Evolutionary conservation across 2,888 invertebrate species (phyloP).

Genomic region (Apamea anceps): DNA sequence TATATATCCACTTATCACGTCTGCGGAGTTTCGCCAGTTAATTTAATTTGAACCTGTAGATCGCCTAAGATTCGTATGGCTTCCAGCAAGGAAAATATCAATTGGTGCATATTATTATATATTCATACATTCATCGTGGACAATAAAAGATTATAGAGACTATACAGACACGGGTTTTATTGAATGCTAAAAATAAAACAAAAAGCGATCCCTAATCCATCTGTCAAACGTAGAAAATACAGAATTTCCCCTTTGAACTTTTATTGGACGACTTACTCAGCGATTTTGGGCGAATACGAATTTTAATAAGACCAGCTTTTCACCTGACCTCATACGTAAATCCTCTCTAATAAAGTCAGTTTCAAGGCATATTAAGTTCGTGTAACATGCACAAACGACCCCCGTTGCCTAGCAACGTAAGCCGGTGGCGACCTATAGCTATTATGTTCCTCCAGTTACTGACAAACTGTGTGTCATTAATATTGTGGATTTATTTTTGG

Average conservation of each 20-base stretch:
- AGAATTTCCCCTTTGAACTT: background rate
- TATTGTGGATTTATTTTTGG: conserved; percentile 16
- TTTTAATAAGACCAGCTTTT: conserved; percentile 14
- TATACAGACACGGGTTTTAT: too few relatives aligned
- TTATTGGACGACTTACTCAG: background rate
- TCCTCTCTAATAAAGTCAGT: conserved; percentile 29
- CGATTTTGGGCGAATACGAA: conserved; percentile 16
- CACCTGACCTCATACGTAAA: conserved; percentile 18
- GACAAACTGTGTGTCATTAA: conserved; percentile 13
- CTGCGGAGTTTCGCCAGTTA: too few relatives aligned
- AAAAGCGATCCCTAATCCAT: background rate
- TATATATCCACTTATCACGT: too few relatives aligned
- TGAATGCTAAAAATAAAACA: background rate
- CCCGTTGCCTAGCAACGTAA: conserved; percentile 53
- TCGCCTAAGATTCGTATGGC: background rate
- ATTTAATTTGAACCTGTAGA: background rate
- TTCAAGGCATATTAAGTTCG: conserved; percentile 24
- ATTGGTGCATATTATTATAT: background rate
- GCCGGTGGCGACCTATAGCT: conserved; percentile 37
- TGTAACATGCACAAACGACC: conserved; percentile 45
- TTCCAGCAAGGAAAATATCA: background rate
- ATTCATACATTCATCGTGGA: background rate
- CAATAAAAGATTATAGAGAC: background rate
- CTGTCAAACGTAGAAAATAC: background rate
- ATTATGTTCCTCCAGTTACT: conserved; percentile 10